Evolutionary conservation across 2,888 invertebrate species (phyloP).

Genomic region (Nephrocerus scutellatus): DNA sequence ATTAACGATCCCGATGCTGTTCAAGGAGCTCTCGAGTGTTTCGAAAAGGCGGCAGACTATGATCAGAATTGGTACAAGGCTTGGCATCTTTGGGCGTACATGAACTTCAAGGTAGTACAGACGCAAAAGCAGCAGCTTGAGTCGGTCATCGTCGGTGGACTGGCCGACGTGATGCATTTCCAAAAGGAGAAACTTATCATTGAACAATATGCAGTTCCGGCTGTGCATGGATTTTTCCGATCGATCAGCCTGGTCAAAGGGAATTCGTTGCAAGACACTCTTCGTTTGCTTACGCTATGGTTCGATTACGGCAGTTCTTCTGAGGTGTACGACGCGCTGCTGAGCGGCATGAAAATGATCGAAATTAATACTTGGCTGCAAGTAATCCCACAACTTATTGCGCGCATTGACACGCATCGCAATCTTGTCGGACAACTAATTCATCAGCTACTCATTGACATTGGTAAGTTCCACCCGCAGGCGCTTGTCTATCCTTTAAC

Average conservation of each 20-base stretch:
- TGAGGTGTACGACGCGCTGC: conserved; percentile 88
- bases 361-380: conserved; percentile 99
- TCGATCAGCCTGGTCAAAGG: conserved; percentile 89
- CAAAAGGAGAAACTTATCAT: conserved; percentile 42
- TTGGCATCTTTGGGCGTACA: conserved; percentile 97
- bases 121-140: conserved; percentile 43
- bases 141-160: conserved; percentile 8
- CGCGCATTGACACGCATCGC: conserved; percentile 90
- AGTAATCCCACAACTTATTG: conserved; percentile 97
- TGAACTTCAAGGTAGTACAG: conserved; percentile 86
- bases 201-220: conserved; percentile 79
- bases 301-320: conserved; percentile 95
- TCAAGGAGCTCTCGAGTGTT: conserved; percentile 43
- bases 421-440: conserved; percentile 84
- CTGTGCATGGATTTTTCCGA: conserved; percentile 92
- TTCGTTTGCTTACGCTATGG: conserved; percentile 92
- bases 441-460: conserved; percentile 88
- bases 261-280: conserved; percentile 91
- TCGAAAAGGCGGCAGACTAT: conserved; percentile 45
- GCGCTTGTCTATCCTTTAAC: conserved; percentile 96
- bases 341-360: conserved; percentile 85
- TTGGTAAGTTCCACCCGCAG: conserved; percentile 96
- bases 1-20: conserved; percentile 64
- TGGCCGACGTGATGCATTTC: conserved; percentile 34
- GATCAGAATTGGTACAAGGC: conserved; percentile 84